A percentile compares a stretch with the other conserved stretches of the same genome.
Evolutionary conservation across 2,797 vertebrate genomes (phyloP).

Genomic region (Intellagama lesueurii): DNA sequence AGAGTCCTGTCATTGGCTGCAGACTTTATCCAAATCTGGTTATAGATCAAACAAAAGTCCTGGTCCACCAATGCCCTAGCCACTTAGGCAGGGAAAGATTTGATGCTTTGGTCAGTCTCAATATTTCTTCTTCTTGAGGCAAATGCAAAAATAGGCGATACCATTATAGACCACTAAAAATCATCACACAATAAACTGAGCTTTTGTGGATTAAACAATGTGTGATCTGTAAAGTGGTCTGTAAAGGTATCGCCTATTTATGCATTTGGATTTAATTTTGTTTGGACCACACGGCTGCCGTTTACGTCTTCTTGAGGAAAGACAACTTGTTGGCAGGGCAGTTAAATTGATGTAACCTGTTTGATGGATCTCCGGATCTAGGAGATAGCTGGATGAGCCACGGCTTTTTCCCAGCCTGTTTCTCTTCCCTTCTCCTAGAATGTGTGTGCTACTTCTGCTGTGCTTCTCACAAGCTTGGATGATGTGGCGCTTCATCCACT

Average conservation of each 20-base stretch:
- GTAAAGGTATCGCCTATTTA: not conserved
- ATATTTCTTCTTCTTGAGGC: not conserved
- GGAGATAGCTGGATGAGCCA: not conserved
- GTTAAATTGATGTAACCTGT: not conserved
- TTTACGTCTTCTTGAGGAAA: not conserved
- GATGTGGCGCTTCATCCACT: constrained; percentile 98
- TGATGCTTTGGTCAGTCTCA: not conserved
- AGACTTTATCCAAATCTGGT: not conserved
- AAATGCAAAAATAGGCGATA: no score
- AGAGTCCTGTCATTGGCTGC: not conserved
- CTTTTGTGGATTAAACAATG: no score
- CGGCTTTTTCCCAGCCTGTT: constrained; percentile 49
- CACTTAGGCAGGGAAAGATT: not conserved
- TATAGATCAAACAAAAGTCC: not conserved
- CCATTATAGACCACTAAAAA: no score
- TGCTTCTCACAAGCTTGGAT: constrained; percentile 95
- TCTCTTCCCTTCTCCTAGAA: constrained; percentile 77
- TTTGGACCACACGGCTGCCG: no score
- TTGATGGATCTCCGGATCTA: not conserved
- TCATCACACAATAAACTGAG: no score
- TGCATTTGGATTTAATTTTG: not conserved
- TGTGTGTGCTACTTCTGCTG: constrained; percentile 90
- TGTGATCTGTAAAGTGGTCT: not conserved
- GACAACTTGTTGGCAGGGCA: not conserved
- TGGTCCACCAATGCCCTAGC: not conserved